Evolutionary conservation across 2,888 invertebrate species (phyloP).

Genomic region (Lycia hirtaria): DNA sequence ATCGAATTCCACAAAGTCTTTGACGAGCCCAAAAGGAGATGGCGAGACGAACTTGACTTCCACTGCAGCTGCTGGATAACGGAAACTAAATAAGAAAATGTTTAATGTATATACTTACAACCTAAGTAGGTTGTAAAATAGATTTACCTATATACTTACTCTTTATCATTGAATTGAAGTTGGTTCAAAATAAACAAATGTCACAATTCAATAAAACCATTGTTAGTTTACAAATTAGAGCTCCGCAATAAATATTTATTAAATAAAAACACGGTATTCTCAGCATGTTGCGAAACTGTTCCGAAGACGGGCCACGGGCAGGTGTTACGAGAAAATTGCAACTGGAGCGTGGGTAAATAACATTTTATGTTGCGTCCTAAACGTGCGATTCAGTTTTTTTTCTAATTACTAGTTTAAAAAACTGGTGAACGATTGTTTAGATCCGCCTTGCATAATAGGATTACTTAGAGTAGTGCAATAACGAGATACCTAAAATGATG

Average conservation of each 20-base stretch:
- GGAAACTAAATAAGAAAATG: too few relatives aligned
- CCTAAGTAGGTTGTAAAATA: too few relatives aligned
- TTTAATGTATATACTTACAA: too few relatives aligned
- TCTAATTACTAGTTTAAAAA: conserved; percentile 12
- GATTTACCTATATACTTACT: too few relatives aligned
- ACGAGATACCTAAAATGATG: too few relatives aligned
- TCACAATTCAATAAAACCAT: neutral
- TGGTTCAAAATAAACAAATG: neutral
- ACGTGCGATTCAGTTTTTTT: conserved; percentile 45
- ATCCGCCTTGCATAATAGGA: conserved; percentile 1
- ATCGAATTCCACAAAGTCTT: too few relatives aligned
- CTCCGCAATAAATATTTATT: neutral
- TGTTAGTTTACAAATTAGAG: neutral
- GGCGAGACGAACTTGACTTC: too few relatives aligned
- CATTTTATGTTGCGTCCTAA: conserved; percentile 41
- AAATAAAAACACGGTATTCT: conserved; percentile 22
- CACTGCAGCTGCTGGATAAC: too few relatives aligned
- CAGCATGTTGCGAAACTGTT: conserved; percentile 49
- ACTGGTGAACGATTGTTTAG: conserved; percentile 8
- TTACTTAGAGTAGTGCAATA: too few relatives aligned
- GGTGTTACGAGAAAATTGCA: conserved; percentile 51
- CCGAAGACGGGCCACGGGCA: conserved; percentile 40
- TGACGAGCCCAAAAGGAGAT: too few relatives aligned
- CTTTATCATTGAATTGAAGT: too few relatives aligned
- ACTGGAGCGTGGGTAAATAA: conserved; percentile 59